These are phyloP conservation scores for Cloeon dipterum DNA, from an alignment of 2,888 invertebrate species.

Conservation along the genomic window DNA sequence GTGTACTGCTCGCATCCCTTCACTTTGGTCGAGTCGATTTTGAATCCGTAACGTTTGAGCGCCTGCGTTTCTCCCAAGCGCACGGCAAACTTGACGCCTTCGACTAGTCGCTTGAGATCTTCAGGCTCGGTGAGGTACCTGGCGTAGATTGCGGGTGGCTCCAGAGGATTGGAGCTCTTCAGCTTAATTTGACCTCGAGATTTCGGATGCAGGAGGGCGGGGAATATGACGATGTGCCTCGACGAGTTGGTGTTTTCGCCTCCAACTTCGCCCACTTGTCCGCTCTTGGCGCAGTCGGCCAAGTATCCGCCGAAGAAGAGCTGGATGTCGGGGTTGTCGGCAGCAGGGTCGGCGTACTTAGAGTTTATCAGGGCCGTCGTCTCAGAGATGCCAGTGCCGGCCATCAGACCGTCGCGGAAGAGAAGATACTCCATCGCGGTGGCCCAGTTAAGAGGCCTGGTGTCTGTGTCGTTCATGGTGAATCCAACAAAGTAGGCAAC, in stretches of 20 bases:
- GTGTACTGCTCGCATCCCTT: slow-evolving; percentile 48
- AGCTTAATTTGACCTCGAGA: slow-evolving; percentile 41
- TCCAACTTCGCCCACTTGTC: slow-evolving; percentile 50
- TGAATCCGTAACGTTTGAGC: slow-evolving; percentile 41
- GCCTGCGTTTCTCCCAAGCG: slow-evolving; percentile 44
- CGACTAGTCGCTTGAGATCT: slow-evolving; percentile 56
- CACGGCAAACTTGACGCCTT: slow-evolving; percentile 61
- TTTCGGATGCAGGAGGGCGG: slow-evolving; percentile 64
- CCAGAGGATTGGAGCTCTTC: slow-evolving; percentile 50
- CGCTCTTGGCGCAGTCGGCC: slow-evolving; percentile 65
- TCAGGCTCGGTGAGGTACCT: slow-evolving; percentile 56
- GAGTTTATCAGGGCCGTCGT: slow-evolving; percentile 66
- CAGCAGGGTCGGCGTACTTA: slow-evolving; percentile 46
- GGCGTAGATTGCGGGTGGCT: slow-evolving; percentile 63
- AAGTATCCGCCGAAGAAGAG: slow-evolving; percentile 70
- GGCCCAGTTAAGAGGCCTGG: slow-evolving; percentile 71
- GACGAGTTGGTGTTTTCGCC: slow-evolving; percentile 11
- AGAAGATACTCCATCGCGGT: slow-evolving; percentile 78
- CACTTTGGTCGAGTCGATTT: slow-evolving; percentile 46
- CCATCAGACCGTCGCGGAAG: slow-evolving; percentile 73
- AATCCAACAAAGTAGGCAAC: slow-evolving; percentile 60
- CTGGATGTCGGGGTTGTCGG: slow-evolving; percentile 66
- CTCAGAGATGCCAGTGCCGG: slow-evolving; percentile 69
- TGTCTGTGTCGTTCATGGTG: slow-evolving; percentile 62
- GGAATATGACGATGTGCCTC: slow-evolving; percentile 48